Evolutionary conservation across 1,140 invertebrate genomes (phyloP).

Genomic region (Drosophila paulistorum): DNA sequence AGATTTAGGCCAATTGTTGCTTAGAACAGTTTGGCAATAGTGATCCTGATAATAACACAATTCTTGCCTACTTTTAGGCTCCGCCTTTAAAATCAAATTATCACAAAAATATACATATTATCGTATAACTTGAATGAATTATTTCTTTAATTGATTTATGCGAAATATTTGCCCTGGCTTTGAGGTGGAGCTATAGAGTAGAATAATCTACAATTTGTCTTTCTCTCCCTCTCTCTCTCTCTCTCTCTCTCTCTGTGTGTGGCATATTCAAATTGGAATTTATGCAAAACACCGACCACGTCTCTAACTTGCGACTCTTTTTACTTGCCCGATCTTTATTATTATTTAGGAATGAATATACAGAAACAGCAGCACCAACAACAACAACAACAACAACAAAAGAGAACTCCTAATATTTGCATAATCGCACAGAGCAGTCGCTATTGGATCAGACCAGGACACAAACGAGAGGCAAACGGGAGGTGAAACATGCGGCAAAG

Average conservation of each 20-base stretch:
- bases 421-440: conserved; percentile 72
- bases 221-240: neutral
- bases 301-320: conserved; percentile 45
- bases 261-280: conserved; percentile 73
- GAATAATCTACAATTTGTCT: conserved; percentile 3
- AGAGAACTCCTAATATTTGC: conserved; percentile 74
- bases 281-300: conserved; percentile 55
- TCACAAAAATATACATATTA: neutral
- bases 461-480: conserved; percentile 9
- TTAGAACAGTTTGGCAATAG: no score
- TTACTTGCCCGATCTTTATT: conserved; percentile 73
- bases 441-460: neutral
- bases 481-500: conserved; percentile 61
- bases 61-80: conserved; percentile 20
- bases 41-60: neutral
- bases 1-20: no score
- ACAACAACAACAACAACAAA: conserved; percentile 12
- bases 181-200: neutral
- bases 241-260: conserved; percentile 51
- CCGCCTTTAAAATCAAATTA: neutral
- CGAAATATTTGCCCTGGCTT: conserved; percentile 20
- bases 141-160: conserved; percentile 66
- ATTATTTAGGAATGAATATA: conserved; percentile 63
- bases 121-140: conserved; percentile 32
- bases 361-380: conserved; percentile 34